Evolutionary conservation across 2,797 vertebrate species (phyloP).

Genomic region (Sphenopsis melanotis): DNA sequence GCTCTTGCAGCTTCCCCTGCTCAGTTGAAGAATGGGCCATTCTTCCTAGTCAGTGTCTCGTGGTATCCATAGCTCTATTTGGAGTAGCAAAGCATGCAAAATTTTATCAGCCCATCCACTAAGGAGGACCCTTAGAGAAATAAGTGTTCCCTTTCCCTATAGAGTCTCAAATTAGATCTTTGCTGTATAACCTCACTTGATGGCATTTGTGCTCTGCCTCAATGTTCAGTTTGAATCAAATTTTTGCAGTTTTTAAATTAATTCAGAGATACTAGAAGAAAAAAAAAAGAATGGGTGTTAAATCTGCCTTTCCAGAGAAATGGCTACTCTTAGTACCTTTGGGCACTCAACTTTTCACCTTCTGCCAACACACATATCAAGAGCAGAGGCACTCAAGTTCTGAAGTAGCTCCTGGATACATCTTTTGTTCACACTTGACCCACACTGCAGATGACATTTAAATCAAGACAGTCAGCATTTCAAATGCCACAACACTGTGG

Average conservation of each 20-base stretch:
- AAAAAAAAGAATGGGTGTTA: background rate
- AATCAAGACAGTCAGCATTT: background rate
- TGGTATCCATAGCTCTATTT: background rate
- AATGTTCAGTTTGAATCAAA: background rate
- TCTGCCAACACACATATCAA: background rate
- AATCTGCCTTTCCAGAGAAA: background rate
- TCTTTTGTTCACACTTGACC: background rate
- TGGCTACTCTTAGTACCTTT: background rate
- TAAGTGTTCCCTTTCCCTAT: background rate
- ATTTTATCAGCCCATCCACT: background rate
- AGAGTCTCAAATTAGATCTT: background rate
- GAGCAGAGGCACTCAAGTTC: background rate
- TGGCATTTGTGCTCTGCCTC: background rate
- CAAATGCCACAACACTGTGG: background rate
- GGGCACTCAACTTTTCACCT: background rate
- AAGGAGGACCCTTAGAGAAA: background rate
- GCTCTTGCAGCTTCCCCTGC: background rate
- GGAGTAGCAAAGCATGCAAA: background rate
- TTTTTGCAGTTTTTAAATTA: background rate
- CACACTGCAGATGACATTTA: background rate
- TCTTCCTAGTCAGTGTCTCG: background rate
- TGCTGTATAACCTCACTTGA: background rate
- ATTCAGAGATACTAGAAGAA: background rate
- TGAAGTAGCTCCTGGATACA: background rate
- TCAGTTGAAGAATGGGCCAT: background rate